Evolutionary conservation across 2,888 invertebrate species (phyloP).

Genomic region (Charanyca ferruginea): DNA sequence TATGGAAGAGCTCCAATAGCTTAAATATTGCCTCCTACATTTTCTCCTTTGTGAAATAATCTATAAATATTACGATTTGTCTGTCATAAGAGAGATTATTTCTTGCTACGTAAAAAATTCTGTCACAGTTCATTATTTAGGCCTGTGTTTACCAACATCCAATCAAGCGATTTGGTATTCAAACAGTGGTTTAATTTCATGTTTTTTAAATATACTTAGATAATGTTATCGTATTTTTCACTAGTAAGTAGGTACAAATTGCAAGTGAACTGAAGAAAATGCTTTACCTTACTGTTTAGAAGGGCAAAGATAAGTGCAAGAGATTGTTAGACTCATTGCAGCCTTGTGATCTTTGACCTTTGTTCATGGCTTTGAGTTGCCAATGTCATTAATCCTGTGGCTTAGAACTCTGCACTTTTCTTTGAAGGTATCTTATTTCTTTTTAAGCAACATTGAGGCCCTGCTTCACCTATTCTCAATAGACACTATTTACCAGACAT

Average conservation of each 20-base stretch:
- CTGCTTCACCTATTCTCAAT: too few species aligned
- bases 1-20: not conserved
- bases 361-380: constrained; percentile 43
- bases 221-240: not conserved
- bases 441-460: too few species aligned
- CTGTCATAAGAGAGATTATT: too few species aligned
- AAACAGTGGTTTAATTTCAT: too few species aligned
- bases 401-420: not conserved
- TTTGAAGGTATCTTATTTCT: not conserved
- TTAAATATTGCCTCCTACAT: too few species aligned
- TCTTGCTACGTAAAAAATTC: too few species aligned
- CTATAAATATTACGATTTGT: too few species aligned
- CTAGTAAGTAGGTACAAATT: constrained; percentile 1
- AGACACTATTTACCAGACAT: too few species aligned
- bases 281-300: constrained; percentile 12
- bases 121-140: too few species aligned
- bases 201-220: too few species aligned
- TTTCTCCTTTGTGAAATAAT: not conserved
- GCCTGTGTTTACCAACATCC: too few species aligned
- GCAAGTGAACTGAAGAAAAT: constrained; percentile 20
- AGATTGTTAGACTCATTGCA: constrained; percentile 44
- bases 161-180: too few species aligned
- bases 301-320: constrained; percentile 39
- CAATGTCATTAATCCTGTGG: constrained; percentile 30
- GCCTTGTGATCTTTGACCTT: constrained; percentile 42